phyloP scores from a whole-genome alignment of 2,888 invertebrate species.

The Allophyes oxyacanthae region DNA sequence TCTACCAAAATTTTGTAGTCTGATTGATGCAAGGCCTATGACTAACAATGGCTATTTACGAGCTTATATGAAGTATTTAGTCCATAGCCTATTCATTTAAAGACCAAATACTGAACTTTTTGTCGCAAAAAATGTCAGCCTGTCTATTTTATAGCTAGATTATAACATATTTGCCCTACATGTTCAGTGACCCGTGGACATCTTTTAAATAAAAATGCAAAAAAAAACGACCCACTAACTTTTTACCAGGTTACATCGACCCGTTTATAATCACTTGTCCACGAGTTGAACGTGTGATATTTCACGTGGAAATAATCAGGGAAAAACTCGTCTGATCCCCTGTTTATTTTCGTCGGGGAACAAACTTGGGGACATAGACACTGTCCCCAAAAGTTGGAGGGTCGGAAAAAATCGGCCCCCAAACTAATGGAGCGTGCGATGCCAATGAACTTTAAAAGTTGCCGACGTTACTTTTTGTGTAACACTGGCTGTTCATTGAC shows the following conservation, averaged over 20 bases:
- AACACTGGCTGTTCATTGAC: conserved; percentile 36
- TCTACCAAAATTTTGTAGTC: too few relatives aligned
- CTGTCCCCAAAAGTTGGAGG: conserved; percentile 69
- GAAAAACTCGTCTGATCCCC: conserved; percentile 70
- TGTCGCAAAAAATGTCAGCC: too few relatives aligned
- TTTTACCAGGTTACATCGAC: conserved; percentile 26
- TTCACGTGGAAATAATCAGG: conserved; percentile 68
- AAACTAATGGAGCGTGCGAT: conserved; percentile 81
- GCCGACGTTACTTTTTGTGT: conserved; percentile 58
- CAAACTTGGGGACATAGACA: conserved; percentile 61
- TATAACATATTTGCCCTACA: conserved; percentile 17
- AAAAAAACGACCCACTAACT: conserved; percentile 26
- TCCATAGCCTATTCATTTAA: too few relatives aligned
- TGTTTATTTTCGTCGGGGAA: conserved; percentile 73
- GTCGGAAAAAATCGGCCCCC: conserved; percentile 74
- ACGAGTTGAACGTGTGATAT: conserved; percentile 55
- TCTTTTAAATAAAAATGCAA: conserved; percentile 11
- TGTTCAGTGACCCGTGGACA: conserved; percentile 14
- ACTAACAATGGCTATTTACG: too few relatives aligned
- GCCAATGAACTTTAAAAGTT: conserved; percentile 80
- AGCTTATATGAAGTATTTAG: too few relatives aligned
- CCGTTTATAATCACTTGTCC: conserved; percentile 44
- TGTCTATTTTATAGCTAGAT: neutral
- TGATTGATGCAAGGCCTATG: too few relatives aligned
- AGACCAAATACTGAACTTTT: too few relatives aligned